Percentiles rank a stretch among this genome's conserved stretches.
Conservation (phyloP, 2,888 invertebrate genomes). For the Ferdinandea cuprea region DNA sequence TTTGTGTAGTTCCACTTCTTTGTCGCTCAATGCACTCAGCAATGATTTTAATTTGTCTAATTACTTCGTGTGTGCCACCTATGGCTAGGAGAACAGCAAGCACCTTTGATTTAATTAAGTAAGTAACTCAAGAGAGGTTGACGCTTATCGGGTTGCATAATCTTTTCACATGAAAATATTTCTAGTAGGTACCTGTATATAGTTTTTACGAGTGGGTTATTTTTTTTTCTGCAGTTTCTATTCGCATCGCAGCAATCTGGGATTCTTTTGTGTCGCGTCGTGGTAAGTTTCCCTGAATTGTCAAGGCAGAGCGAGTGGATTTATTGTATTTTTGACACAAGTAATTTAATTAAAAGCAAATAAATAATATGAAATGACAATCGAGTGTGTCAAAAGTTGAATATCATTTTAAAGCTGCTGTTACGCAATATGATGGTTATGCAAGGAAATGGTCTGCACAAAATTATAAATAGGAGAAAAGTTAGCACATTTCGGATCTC, state of each 20-base stretch:
- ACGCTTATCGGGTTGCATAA: slow-evolving; percentile 72
- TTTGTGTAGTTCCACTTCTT: slow-evolving; percentile 17
- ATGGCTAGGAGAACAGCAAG: slow-evolving; percentile 46
- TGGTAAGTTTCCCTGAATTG: slow-evolving; percentile 55
- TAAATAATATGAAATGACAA: slow-evolving; percentile 60
- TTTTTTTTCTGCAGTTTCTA: too few species aligned
- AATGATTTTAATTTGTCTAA: slow-evolving; percentile 74
- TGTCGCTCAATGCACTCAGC: slow-evolving; percentile 23
- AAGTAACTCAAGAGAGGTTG: slow-evolving; percentile 71
- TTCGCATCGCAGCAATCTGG: slow-evolving; percentile 61
- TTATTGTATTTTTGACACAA: slow-evolving; percentile 57
- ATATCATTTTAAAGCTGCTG: slow-evolving; percentile 18
- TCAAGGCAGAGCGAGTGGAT: slow-evolving; percentile 32
- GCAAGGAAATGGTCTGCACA: slow-evolving; percentile 18
- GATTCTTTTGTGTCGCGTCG: slow-evolving; percentile 52
- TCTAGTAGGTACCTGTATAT: slow-evolving; percentile 18
- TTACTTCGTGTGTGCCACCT: slow-evolving; percentile 58
- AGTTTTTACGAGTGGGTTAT: too few species aligned
- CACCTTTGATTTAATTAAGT: slow-evolving; percentile 71
- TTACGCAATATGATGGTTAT: slow-evolving; percentile 29
- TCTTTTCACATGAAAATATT: slow-evolving; percentile 73
- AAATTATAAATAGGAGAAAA: neutral
- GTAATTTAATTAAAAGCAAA: slow-evolving; percentile 57
- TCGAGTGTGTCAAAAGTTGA: slow-evolving; percentile 51
- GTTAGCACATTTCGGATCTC: neutral